These are phyloP conservation scores for Tylochromis polylepis DNA, from an alignment of 2,113 vertebrate genomes.

Conservation along the genomic window DNA sequence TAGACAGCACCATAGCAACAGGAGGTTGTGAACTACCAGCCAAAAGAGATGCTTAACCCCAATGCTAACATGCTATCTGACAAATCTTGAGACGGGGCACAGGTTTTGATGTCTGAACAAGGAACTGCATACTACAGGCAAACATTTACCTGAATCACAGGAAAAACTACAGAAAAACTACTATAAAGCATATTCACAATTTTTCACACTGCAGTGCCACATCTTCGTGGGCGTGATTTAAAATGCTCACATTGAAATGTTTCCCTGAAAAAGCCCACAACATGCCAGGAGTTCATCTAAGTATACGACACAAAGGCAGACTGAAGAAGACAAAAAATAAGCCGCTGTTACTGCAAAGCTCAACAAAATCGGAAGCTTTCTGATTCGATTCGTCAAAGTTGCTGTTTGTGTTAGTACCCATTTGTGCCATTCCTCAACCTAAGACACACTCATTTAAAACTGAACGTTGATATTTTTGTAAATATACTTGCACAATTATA, in stretches of 20 bases:
- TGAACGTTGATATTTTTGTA: neutral
- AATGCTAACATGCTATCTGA: neutral
- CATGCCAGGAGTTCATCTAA: neutral
- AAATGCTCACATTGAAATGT: neutral
- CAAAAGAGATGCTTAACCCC: neutral
- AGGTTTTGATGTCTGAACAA: neutral
- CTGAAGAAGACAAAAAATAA: neutral
- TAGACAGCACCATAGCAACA: neutral
- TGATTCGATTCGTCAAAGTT: neutral
- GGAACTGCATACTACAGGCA: neutral
- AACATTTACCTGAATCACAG: neutral
- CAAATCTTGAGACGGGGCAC: neutral
- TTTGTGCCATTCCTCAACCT: neutral
- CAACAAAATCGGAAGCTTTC: neutral
- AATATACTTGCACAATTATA: neutral
- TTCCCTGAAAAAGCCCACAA: neutral
- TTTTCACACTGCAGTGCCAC: neutral
- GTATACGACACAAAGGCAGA: neutral
- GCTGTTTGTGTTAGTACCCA: too few relatives aligned
- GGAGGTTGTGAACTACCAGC: neutral
- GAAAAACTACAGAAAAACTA: neutral
- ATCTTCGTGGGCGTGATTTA: neutral
- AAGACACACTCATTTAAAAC: neutral
- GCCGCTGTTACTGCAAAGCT: neutral
- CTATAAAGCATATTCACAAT: neutral